These are phyloP conservation scores for Eubucco bourcierii DNA, from an alignment of 2,113 vertebrate species.

Conservation along the genomic window DNA sequence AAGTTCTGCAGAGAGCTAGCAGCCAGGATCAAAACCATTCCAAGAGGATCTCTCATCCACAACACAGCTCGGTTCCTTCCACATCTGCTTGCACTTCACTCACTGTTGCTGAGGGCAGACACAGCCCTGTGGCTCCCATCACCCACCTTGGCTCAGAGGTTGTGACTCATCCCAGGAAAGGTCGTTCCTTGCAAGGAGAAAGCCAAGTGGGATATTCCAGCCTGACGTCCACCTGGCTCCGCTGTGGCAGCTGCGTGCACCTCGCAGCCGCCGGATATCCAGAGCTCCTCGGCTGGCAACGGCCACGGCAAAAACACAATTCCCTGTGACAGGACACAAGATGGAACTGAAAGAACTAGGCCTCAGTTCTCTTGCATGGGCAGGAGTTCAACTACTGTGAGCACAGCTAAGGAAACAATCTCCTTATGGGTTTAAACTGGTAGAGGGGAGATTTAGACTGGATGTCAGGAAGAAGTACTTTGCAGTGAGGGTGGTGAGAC, in stretches of 20 bases:
- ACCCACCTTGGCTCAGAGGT: conserved; percentile 83
- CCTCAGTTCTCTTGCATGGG: neutral
- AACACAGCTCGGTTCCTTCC: neutral
- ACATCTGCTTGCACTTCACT: neutral
- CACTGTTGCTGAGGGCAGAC: neutral
- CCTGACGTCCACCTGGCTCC: conserved; percentile 87
- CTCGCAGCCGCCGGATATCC: conserved; percentile 77
- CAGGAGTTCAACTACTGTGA: neutral
- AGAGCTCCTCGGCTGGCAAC: conserved; percentile 78
- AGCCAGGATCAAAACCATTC: neutral
- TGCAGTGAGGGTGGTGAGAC: too few relatives aligned
- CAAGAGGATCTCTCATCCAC: neutral
- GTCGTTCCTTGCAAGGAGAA: conserved; percentile 84
- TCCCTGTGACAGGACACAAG: conserved; percentile 65
- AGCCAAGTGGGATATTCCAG: conserved; percentile 89
- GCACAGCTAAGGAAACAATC: neutral
- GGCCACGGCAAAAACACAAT: conserved; percentile 85
- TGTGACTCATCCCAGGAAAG: conserved; percentile 83
- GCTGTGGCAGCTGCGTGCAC: conserved; percentile 84
- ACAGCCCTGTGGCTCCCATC: neutral
- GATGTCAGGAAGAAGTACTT: too few relatives aligned
- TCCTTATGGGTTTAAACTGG: too few relatives aligned
- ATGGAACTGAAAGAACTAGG: neutral
- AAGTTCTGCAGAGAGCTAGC: neutral
- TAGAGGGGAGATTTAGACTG: too few relatives aligned